These are phyloP conservation scores for Sebastes vulpes DNA, from an alignment of 2,797 vertebrate species.

Conservation along the genomic window DNA sequence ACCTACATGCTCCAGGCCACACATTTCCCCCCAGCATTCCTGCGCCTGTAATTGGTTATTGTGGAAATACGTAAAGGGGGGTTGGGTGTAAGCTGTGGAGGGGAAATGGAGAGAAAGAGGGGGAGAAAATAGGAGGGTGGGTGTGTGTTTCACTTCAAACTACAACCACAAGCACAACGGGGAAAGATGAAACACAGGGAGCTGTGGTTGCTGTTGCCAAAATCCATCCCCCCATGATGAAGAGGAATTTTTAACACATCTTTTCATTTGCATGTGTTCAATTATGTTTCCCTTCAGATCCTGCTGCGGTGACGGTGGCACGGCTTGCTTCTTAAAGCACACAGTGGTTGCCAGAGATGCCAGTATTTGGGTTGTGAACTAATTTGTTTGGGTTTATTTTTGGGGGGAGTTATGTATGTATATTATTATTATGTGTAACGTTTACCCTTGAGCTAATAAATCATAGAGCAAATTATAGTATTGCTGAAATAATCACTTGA, in stretches of 20 bases:
- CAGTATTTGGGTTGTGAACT: slow-evolving; percentile 9
- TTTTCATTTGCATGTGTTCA: slow-evolving; percentile 77
- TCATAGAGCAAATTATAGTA: no score
- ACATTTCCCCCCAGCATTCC: slow-evolving; percentile 63
- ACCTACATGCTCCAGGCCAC: slow-evolving; percentile 61
- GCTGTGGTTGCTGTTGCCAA: slow-evolving; percentile 53
- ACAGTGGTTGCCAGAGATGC: slow-evolving; percentile 21
- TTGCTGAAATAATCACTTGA: not conserved
- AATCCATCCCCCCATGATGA: slow-evolving; percentile 52
- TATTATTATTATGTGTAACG: not conserved
- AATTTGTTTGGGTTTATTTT: slow-evolving; percentile 31
- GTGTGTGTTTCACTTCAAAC: slow-evolving; percentile 47
- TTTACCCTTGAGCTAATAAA: not conserved
- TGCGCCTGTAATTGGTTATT: slow-evolving; percentile 67
- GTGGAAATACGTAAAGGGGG: slow-evolving; percentile 32
- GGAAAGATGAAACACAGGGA: slow-evolving; percentile 53
- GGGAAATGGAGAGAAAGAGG: slow-evolving; percentile 28
- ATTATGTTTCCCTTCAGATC: slow-evolving; percentile 62
- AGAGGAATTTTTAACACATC: slow-evolving; percentile 65
- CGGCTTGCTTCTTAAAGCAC: slow-evolving; percentile 13
- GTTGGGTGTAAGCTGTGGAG: slow-evolving; percentile 30
- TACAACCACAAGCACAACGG: slow-evolving; percentile 36
- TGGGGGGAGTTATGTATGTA: not conserved
- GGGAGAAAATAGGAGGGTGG: slow-evolving; percentile 42
- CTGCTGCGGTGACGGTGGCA: slow-evolving; percentile 30